Evolutionary conservation across 1,140 invertebrate genomes (phyloP).

Genomic region (Mizuhopecten yessoensis): DNA sequence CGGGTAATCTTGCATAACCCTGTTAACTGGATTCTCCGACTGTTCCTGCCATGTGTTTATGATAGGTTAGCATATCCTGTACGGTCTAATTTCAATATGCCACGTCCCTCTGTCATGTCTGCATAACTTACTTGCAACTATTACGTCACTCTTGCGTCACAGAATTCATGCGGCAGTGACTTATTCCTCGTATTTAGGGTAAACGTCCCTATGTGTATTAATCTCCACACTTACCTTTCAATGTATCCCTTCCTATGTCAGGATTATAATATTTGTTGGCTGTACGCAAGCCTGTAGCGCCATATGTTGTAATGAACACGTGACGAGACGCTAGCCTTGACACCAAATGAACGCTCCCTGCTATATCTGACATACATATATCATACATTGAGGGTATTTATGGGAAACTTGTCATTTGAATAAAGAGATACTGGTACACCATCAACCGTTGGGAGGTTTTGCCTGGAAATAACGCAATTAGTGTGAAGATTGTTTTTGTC

Average conservation of each 20-base stretch:
- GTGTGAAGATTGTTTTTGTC: no score
- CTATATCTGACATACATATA: no score
- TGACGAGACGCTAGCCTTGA: neutral
- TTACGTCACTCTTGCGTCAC: conserved; percentile 13
- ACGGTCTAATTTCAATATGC: neutral
- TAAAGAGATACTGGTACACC: no score
- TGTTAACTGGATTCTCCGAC: neutral
- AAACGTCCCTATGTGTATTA: conserved; percentile 18
- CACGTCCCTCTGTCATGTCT: neutral
- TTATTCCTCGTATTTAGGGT: conserved; percentile 39
- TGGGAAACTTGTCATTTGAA: no score
- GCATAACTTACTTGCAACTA: neutral
- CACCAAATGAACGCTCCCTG: neutral
- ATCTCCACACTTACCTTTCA: neutral
- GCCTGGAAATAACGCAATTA: no score
- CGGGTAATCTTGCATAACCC: conserved; percentile 30
- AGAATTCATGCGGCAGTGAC: neutral
- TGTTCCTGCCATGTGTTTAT: conserved; percentile 1
- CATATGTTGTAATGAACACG: neutral
- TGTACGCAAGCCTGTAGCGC: neutral
- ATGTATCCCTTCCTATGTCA: neutral
- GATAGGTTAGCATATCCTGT: conserved; percentile 25
- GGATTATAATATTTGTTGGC: neutral
- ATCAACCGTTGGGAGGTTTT: no score
- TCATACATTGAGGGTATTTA: no score